Evolutionary conservation across 2,113 vertebrate species (phyloP), one percentile per base, ranked within the genome.

Genomic region (Syrrhaptes paradoxus): DNA sequence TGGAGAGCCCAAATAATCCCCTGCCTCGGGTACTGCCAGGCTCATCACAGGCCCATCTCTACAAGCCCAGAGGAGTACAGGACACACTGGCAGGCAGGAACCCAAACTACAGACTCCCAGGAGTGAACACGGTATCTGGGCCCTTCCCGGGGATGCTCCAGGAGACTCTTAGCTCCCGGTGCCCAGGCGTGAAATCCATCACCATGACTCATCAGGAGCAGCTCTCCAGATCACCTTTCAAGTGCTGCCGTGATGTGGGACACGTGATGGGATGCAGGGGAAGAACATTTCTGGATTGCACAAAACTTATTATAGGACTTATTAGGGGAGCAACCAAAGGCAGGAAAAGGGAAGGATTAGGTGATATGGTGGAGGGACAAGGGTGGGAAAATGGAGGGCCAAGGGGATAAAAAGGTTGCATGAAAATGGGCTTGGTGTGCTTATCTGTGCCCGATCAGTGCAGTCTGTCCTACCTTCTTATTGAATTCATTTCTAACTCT

Each of bases 91-190:
- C 36, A 61, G 36, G 46, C 32, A 11, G 62, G 38, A 75, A 54
- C 19, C 18, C 61, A 46, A 59, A 54, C 29, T 34, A 17, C 63
- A 62, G 13, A 12, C 48, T 76, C 31, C n/a, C 17, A 28, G 24
- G 19, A 59, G 22, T 0, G 3, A 65, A 34, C 25, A 51, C 36
- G 0, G 0, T 54, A 31, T 34, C 55, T 11, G 11, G 32, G 32
- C 8, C 14, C 21, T 8, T 58, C 32, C 20, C 19, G 52, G 49
- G 18, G 45, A 12, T 46, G 36, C 32, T 18, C 26, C 21, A 20
- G 12, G n/a, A 58, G 31, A 59, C 6, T 8, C 9, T 31, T 36
- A 54, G 38, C 11, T 6, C 15, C 17, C 29, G 1, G 1, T 51
- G 34, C 45, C 52, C 24, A 21, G 24, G 10, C 1, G 0, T 41